Conservation (phyloP, 2,113 vertebrate species). For the Oreocharis arfaki region DNA sequence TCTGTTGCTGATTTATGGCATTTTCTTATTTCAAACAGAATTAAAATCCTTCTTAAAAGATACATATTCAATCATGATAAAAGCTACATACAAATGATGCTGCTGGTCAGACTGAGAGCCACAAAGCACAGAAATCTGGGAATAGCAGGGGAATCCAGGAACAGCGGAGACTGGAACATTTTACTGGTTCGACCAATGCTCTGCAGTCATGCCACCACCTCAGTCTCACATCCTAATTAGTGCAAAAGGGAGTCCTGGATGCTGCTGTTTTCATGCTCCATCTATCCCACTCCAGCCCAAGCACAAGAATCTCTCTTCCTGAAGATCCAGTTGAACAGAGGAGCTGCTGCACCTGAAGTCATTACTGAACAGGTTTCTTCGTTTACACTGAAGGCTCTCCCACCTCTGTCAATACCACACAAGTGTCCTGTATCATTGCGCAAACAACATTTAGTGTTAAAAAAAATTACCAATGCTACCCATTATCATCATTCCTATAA, state of each 20-base stretch:
- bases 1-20: constrained; percentile 71
- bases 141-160: background rate
- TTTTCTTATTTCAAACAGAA: constrained; percentile 62
- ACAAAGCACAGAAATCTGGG: background rate
- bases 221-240: background rate
- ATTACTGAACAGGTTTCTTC: background rate
- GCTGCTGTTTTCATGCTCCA: background rate
- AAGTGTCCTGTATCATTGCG: background rate
- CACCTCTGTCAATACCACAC: background rate
- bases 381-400: background rate
- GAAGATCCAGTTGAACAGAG: background rate
- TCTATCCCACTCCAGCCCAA: background rate
- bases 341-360: background rate
- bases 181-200: rapidly evolving
- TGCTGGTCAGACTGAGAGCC: background rate
- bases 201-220: background rate
- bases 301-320: background rate
- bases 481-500: background rate
- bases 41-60: constrained; percentile 48
- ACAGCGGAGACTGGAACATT: background rate
- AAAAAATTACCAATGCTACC: background rate
- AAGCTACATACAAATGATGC: background rate
- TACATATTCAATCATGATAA: background rate
- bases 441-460: background rate
- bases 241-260: background rate